Evolutionary conservation across 2,888 invertebrate genomes (phyloP).

Genomic region (Tryphoninae sp.): DNA sequence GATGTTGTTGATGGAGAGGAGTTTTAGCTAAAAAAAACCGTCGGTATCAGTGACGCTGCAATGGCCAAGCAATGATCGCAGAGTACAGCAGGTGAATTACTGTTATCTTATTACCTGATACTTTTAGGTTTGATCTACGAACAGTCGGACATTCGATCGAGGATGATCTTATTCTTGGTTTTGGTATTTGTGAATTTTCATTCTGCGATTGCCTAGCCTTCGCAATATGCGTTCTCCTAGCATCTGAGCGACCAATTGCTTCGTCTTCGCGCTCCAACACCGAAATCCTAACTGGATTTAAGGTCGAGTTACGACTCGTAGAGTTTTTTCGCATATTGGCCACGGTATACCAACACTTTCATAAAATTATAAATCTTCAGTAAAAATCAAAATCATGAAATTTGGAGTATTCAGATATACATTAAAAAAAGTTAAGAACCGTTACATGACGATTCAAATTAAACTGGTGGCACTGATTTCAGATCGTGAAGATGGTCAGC

Average conservation of each 20-base stretch:
- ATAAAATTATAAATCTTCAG: neutral
- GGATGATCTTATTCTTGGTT: constrained; percentile 70
- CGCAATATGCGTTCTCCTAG: constrained; percentile 62
- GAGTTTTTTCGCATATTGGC: constrained; percentile 68
- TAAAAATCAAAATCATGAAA: neutral
- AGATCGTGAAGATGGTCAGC: too few species aligned
- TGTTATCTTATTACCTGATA: constrained; percentile 65
- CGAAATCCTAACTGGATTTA: constrained; percentile 73
- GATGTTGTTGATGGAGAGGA: constrained; percentile 58
- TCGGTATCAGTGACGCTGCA: too few species aligned
- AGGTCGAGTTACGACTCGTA: constrained; percentile 70
- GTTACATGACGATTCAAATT: neutral
- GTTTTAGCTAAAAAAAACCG: constrained; percentile 45
- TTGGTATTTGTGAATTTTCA: constrained; percentile 74
- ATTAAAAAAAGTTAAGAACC: neutral
- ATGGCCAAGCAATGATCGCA: too few species aligned
- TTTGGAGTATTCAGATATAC: neutral
- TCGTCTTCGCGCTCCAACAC: constrained; percentile 69
- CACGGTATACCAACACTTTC: neutral
- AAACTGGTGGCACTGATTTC: neutral
- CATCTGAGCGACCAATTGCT: constrained; percentile 65
- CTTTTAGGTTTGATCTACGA: constrained; percentile 69
- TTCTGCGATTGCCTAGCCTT: constrained; percentile 63
- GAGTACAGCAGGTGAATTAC: neutral
- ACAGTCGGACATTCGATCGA: constrained; percentile 70